These are phyloP conservation scores for Drosophila lowei DNA, from an alignment of 1,140 invertebrate genomes.

Conservation along the genomic window DNA sequence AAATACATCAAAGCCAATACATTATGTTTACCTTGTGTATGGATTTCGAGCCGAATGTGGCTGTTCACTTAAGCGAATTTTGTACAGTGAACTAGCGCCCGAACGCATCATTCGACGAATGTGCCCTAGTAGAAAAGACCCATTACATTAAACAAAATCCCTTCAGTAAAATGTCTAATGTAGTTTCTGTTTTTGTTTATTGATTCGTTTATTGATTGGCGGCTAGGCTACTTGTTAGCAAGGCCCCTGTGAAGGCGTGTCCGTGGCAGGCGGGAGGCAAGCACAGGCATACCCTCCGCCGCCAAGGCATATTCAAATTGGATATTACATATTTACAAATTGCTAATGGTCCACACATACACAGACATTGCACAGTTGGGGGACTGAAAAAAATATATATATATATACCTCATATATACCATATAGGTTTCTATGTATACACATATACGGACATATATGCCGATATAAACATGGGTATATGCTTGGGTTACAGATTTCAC, in stretches of 20 bases:
- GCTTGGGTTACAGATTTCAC: too few relatives aligned
- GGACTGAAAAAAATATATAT: conserved; percentile 11
- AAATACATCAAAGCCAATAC: too few relatives aligned
- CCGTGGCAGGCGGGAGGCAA: conserved; percentile 1
- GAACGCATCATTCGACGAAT: too few relatives aligned
- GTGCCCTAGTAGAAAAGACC: too few relatives aligned
- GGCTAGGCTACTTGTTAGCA: conserved; percentile 22
- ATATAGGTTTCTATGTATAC: background rate
- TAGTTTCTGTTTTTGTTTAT: too few relatives aligned
- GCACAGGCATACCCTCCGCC: background rate
- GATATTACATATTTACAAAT: conserved; percentile 41
- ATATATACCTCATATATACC: background rate
- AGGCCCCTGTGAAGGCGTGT: conserved; percentile 37
- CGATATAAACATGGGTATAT: too few relatives aligned
- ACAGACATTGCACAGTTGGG: conserved; percentile 29
- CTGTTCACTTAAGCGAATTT: too few relatives aligned
- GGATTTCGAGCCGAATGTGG: too few relatives aligned
- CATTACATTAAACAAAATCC: too few relatives aligned
- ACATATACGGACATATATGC: conserved; percentile 17
- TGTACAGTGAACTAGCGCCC: too few relatives aligned
- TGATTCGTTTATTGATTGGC: conserved; percentile 31
- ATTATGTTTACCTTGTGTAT: too few relatives aligned
- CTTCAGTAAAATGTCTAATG: too few relatives aligned
- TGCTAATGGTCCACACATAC: conserved; percentile 24
- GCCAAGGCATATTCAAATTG: conserved; percentile 12